Conservation (phyloP, 2,113 vertebrate genomes). For the Piaya cayana region DNA sequence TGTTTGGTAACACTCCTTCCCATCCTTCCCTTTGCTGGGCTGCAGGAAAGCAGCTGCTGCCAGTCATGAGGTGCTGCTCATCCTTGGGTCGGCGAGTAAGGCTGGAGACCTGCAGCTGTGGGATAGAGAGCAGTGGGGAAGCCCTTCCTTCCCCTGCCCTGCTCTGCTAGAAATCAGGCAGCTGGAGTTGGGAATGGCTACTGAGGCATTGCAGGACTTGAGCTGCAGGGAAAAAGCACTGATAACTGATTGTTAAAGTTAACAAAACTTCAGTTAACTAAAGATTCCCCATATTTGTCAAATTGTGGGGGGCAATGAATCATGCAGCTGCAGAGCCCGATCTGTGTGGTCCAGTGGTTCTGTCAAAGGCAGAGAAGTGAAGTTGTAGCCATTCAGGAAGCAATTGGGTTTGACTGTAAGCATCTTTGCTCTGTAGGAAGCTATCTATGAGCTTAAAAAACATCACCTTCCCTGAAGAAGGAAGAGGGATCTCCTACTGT, state of each 20-base stretch:
- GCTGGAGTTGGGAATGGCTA: neutral
- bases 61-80: fast-evolving
- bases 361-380: fast-evolving
- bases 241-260: no score
- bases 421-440: neutral
- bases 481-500: neutral
- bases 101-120: fast-evolving
- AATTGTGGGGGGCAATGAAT: no score
- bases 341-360: neutral
- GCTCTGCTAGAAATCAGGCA: neutral
- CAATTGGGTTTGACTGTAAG: neutral
- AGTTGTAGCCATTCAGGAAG: neutral
- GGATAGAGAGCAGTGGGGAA: no score
- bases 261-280: neutral
- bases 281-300: neutral
- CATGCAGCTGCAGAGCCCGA: neutral
- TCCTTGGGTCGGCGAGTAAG: fast-evolving
- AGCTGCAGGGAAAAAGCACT: neutral
- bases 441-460: neutral
- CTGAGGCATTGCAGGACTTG: neutral
- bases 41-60: fast-evolving
- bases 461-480: neutral
- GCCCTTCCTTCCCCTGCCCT: neutral
- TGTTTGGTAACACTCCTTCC: neutral
- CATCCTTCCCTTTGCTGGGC: neutral